A percentile compares a stretch with the other conserved stretches of the same genome.
These are phyloP conservation scores for Catharus fuscescens DNA, from an alignment of 2,113 vertebrate species.

Conservation along the genomic window DNA sequence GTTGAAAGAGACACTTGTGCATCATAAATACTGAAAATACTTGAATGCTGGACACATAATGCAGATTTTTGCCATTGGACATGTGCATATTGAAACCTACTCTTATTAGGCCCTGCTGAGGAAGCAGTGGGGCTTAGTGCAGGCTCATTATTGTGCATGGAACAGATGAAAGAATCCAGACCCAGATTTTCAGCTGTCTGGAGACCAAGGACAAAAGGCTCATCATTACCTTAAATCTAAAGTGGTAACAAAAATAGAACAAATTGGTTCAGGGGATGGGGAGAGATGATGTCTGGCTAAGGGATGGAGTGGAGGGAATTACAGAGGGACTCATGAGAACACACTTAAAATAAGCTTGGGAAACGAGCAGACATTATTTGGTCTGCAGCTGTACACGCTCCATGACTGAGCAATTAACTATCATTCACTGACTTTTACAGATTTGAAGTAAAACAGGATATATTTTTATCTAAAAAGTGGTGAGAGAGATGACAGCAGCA, in stretches of 20 bases:
- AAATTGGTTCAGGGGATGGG: not conserved
- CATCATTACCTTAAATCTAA: slow-evolving; percentile 8
- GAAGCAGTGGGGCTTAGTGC: not conserved
- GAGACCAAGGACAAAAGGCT: slow-evolving; percentile 18
- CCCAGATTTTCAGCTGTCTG: slow-evolving; percentile 24
- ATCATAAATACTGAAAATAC: not conserved
- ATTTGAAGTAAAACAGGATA: not conserved
- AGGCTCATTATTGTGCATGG: not conserved
- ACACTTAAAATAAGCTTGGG: not conserved
- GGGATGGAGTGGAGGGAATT: not conserved
- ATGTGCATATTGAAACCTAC: not conserved
- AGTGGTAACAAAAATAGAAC: not conserved
- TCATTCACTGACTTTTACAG: not conserved
- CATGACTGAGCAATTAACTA: slow-evolving; percentile 47
- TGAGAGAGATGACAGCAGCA: not conserved
- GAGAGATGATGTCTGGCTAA: not conserved
- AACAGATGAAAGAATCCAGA: not conserved
- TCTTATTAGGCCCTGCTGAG: not conserved
- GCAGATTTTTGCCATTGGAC: not conserved
- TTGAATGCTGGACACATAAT: not conserved
- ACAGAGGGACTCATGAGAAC: not conserved
- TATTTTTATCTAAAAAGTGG: not conserved
- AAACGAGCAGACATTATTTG: not conserved
- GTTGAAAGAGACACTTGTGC: not conserved
- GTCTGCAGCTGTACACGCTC: not conserved